Conservation (phyloP, 2,113 vertebrate genomes). For the Probosciger aterrimus region DNA sequence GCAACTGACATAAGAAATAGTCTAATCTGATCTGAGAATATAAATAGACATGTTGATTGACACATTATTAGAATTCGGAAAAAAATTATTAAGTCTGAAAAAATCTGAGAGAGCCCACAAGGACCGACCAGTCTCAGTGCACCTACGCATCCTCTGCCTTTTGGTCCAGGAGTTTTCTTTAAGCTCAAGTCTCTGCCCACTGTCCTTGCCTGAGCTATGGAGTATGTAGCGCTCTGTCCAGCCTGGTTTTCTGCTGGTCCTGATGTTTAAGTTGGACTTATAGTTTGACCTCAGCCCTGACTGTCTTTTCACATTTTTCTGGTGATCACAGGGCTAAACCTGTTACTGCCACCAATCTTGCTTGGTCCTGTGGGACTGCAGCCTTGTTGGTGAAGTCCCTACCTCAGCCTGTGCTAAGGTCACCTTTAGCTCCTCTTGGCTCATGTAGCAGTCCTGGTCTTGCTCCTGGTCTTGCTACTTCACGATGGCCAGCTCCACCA, state of each 20-base stretch:
- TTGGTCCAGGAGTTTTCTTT: neutral
- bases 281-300: neutral
- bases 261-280: neutral
- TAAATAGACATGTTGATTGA: neutral
- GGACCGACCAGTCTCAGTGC: accelerated
- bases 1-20: neutral
- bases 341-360: neutral
- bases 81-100: neutral
- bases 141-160: neutral
- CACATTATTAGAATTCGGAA: neutral
- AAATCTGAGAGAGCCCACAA: neutral
- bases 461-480: neutral
- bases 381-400: accelerated
- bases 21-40: neutral
- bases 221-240: neutral
- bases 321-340: neutral
- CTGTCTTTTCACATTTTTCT: neutral
- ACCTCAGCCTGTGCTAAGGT: neutral
- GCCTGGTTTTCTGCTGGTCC: neutral
- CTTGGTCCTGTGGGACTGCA: neutral
- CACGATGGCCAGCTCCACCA: accelerated
- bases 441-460: neutral
- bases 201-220: neutral
- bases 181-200: neutral
- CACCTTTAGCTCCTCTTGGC: neutral